These are phyloP conservation scores for Panagrolaimus sp. DNA, from an alignment of 1,140 invertebrate species.

Conservation along the genomic window DNA sequence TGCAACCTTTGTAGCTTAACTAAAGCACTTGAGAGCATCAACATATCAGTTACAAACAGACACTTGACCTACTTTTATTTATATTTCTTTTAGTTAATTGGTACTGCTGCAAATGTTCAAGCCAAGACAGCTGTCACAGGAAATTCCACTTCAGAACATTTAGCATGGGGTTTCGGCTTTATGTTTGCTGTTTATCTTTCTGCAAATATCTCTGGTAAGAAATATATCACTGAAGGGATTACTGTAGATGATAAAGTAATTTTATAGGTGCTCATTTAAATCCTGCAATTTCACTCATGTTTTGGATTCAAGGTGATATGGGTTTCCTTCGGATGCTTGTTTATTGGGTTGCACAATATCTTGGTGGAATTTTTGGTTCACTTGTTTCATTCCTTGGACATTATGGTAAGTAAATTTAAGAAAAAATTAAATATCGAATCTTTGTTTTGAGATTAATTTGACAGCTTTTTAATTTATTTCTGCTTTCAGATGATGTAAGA, in stretches of 20 bases:
- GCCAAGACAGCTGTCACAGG: background rate
- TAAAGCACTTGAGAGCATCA: no score
- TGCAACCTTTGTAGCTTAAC: no score
- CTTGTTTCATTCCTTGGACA: constrained; percentile 61
- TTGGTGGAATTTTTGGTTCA: constrained; percentile 63
- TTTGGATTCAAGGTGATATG: constrained; percentile 60
- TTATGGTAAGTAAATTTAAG: constrained; percentile 59
- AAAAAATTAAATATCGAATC: no score
- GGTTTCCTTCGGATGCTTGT: constrained; percentile 60
- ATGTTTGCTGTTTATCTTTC: constrained; percentile 30
- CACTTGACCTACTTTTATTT: no score
- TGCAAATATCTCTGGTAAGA: constrained; percentile 25
- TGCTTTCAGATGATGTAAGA: background rate
- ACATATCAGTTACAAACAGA: no score
- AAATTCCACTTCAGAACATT: background rate
- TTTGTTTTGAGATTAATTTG: background rate
- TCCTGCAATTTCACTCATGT: constrained; percentile 62
- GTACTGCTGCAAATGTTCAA: constrained; percentile 4
- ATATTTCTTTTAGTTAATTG: background rate
- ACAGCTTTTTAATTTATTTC: no score
- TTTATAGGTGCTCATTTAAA: constrained; percentile 64
- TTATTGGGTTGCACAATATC: constrained; percentile 63
- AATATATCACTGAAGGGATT: background rate
- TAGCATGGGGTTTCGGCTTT: constrained; percentile 33
- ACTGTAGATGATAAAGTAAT: background rate